phyloP scores from a whole-genome alignment of 2,888 invertebrate species.

The Petrolisthes cinctipes region DNA sequence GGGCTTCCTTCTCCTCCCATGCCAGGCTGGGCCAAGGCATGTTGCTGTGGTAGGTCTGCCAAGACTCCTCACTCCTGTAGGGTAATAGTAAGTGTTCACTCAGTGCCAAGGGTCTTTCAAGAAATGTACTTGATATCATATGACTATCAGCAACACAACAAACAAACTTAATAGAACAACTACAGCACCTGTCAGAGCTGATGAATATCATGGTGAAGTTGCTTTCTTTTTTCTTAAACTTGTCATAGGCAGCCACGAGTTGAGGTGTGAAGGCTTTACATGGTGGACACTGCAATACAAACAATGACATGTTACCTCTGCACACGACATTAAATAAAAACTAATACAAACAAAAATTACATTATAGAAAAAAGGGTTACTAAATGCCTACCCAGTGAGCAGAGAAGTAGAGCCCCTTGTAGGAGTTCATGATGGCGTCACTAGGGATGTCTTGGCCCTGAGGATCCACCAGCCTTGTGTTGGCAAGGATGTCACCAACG shows the following conservation, averaged over 20 bases:
- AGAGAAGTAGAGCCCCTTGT: constrained; percentile 86
- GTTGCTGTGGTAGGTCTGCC: constrained; percentile 79
- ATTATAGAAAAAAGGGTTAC: background rate
- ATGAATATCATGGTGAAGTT: constrained; percentile 86
- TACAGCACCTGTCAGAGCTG: constrained; percentile 81
- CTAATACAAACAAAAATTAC: background rate
- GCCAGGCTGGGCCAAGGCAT: constrained; percentile 84
- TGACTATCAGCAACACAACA: background rate
- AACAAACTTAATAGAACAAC: too few species aligned
- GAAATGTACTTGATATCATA: background rate
- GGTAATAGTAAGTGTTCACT: background rate
- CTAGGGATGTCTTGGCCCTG: constrained; percentile 69
- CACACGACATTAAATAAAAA: background rate
- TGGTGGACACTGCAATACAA: constrained; percentile 71
- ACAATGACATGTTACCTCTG: background rate
- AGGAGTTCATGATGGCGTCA: constrained; percentile 72
- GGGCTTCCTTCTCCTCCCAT: constrained; percentile 78
- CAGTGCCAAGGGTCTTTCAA: background rate
- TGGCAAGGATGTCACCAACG: constrained; percentile 74
- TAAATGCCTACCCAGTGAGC: constrained; percentile 84
- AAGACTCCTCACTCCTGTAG: constrained; percentile 83
- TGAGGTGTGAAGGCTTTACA: constrained; percentile 87
- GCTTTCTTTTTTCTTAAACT: constrained; percentile 79
- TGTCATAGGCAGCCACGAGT: constrained; percentile 80
- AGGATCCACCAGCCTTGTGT: constrained; percentile 66